Evolutionary conservation across 1,140 invertebrate species (phyloP), one percentile per base, ranked within the genome.

Genomic region (Drosophila repletoides): DNA sequence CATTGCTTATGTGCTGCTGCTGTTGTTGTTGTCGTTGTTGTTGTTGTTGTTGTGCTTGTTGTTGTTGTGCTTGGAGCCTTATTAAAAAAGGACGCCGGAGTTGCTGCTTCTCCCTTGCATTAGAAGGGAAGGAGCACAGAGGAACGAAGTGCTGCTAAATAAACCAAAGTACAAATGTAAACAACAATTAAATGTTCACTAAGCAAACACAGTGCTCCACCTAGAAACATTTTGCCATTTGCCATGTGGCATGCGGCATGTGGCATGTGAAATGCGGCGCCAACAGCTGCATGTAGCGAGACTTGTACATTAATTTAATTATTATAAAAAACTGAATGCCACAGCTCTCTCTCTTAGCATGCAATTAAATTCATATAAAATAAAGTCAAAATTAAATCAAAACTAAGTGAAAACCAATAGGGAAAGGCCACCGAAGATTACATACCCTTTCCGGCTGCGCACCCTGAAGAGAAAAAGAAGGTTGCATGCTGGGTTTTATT

Each of bases 171-270:
- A 75, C 79, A 86, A 84, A 86, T 84, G 81, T 80, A 84, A 84
- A 86, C 80, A 84, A 80, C 80, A 84, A 87, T 84, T 84, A 76
- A 84, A 84, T 80, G 81, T 84, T 87, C 80, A 61, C 80, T 80
- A 86, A 86, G 75, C 80, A 76, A 86, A 86, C 74, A 79, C 17
- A 46, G 26, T 33, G 22, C 19, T 15, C 28, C 38, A 51, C 24
- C 34, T 43, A 26, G 21, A 5, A 19, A n/a, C n/a, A n/a, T n/a
- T 40, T 5, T 40, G 15, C 36, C 14, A 36, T 24, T 24, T 5
- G 9, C 40, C 21, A 31, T 40, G 48, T 29, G 34, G 58, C 53
- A 46, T 26, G 22, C 5, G 15, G 40, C 40, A 53, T 31, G 52
- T n/a, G 21, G 22, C 22, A 29, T 10, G 34, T n/a, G 22, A 40